Base-by-base conservation (phyloP, 2,113 vertebrate species). In the Beaufortia kweichowensis region DNA sequence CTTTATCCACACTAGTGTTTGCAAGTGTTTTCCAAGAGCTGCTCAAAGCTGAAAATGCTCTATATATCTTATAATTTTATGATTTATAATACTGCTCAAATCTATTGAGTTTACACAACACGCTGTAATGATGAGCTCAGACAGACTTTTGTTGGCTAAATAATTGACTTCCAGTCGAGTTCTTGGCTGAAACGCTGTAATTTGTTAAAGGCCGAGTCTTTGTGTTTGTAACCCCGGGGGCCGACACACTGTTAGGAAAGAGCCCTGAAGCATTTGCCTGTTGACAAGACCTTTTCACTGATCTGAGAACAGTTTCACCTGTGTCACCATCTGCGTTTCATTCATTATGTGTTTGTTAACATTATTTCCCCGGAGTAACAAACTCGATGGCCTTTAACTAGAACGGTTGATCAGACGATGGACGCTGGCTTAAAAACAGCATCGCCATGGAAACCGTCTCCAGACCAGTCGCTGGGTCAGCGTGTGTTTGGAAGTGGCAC, bases 401-500 rank as follows among this genome's bases (percentile, higher is more conserved):
- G n/a, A 67, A 28, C 14, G 3, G n/a, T n/a, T n/a, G n/a, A n/a
- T n/a, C n/a, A n/a, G 14, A 53, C 12, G 7, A 56, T 8, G n/a
- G 61, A 66, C 64, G 24, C 55, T 21, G 60, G 63, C 66, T 76
- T 65, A 50, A 24, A 70, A 56, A 35, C 46, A 6, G 0, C 46
- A 29, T 78, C 59, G 76, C 31, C 80, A 78, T 57, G 80, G 80
- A 61, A 75, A 78, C 80, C 21, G 59, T 33, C 31, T 77, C 68
- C 24, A 4, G 75, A 15, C 26, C 17, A 10, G 15, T 77, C 7
- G 17, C 71, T 0, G 21, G 60, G 59, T 56, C 46, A 62, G 68
- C 43, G 12, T 35, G 67, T 56, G 70, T 65, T 70, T 71, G 60
- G 35, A 48, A 41, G 21, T 41, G 4, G 26, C 24, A n/a, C 76